phyloP scores from a whole-genome alignment of 37 sponge, comb jelly and placozoan species.

The Lycopodina hypogea region DNA sequence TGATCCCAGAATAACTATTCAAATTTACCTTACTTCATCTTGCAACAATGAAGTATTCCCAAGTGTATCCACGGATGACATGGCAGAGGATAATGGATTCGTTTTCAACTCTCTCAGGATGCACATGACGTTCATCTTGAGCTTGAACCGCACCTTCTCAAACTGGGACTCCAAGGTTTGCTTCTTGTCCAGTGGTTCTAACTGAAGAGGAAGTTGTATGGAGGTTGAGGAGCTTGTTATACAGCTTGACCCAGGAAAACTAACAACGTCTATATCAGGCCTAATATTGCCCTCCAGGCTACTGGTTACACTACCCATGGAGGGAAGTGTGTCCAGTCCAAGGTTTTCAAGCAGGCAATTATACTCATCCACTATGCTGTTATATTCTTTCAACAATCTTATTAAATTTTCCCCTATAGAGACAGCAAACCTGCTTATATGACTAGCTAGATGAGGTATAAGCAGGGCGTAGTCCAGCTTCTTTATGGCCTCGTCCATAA shows the following conservation, averaged over 20 bases:
- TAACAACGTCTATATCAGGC: neutral
- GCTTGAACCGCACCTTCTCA: conserved; percentile 8
- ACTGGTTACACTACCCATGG: neutral
- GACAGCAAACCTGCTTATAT: conserved; percentile 55
- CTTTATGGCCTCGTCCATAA: conserved; percentile 70
- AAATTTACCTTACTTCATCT: conserved; percentile 7
- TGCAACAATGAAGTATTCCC: neutral
- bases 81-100: conserved; percentile 52
- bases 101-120: conserved; percentile 63
- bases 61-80: conserved; percentile 23
- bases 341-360: conserved; percentile 6
- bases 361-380: conserved; percentile 36
- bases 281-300: neutral
- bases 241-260: neutral
- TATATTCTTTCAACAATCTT: conserved; percentile 67
- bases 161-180: conserved; percentile 21
- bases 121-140: conserved; percentile 62
- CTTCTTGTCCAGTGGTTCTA: conserved; percentile 11
- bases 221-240: neutral
- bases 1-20: no score
- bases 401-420: conserved; percentile 72
- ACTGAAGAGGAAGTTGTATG: neutral
- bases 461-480: conserved; percentile 47
- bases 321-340: neutral
- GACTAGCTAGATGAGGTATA: conserved; percentile 35